phyloP scores from a whole-genome alignment of 2,113 vertebrate genomes.

The Apteryx mantelli region DNA sequence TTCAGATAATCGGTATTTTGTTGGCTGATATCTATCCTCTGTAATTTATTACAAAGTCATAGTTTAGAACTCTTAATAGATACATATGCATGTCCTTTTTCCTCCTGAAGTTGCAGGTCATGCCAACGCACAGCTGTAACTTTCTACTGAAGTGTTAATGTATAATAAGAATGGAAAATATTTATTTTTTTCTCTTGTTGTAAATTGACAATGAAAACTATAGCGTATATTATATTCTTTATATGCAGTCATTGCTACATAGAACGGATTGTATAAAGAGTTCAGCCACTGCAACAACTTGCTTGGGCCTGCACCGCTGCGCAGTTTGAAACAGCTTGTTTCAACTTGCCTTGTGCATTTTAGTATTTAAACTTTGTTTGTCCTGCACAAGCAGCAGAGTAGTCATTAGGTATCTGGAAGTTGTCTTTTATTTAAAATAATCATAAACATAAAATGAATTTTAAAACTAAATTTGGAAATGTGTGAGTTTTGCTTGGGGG shows the following conservation, averaged over 20 bases:
- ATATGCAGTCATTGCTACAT: conserved; percentile 57
- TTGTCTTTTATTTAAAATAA: conserved; percentile 52
- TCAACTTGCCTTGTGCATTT: conserved; percentile 27
- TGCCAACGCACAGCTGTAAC: conserved; percentile 67
- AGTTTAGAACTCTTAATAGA: conserved; percentile 45
- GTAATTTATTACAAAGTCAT: conserved; percentile 76
- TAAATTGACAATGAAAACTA: conserved; percentile 67
- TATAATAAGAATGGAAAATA: conserved; percentile 72
- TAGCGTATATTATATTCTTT: conserved; percentile 69
- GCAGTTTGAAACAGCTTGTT: conserved; percentile 39
- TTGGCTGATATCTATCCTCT: conserved; percentile 65
- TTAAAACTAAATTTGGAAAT: not conserved
- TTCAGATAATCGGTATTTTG: conserved; percentile 60
- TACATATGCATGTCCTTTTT: conserved; percentile 65
- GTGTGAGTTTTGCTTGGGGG: not conserved
- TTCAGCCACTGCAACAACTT: conserved; percentile 49
- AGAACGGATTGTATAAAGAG: conserved; percentile 53
- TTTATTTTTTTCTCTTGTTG: conserved; percentile 77
- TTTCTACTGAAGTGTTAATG: conserved; percentile 77
- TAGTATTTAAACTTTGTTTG: conserved; percentile 23
- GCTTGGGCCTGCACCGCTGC: conserved; percentile 55
- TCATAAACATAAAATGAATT: not conserved
- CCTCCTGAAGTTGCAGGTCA: conserved; percentile 47
- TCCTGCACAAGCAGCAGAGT: conserved; percentile 37
- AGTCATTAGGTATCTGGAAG: conserved; percentile 11